Evolutionary conservation across 2,113 vertebrate genomes (phyloP).

Genomic region (Todiramphus chloris): DNA sequence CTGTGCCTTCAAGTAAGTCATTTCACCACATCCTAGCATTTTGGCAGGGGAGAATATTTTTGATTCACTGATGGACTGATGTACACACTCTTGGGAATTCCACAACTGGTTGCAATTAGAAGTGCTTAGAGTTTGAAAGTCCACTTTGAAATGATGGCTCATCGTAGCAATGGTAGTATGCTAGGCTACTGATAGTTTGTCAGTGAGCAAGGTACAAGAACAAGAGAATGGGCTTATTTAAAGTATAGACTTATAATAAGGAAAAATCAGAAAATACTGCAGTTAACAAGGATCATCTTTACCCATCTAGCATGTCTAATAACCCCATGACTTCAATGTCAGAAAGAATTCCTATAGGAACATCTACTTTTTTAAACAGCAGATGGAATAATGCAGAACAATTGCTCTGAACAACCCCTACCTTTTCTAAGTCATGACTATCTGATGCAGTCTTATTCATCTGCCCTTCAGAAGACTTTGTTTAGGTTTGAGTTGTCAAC

Average conservation of each 20-base stretch:
- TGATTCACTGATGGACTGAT: neutral
- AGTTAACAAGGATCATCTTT: neutral
- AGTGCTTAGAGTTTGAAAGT: neutral
- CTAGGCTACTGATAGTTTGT: neutral
- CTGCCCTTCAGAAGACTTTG: neutral
- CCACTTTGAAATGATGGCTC: neutral
- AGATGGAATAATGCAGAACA: neutral
- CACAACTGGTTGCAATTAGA: neutral
- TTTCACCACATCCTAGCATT: neutral
- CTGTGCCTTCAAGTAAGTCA: neutral
- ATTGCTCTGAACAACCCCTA: neutral
- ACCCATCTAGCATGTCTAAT: neutral
- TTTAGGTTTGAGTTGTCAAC: neutral
- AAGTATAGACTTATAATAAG: neutral
- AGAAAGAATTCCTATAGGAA: neutral
- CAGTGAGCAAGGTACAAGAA: neutral
- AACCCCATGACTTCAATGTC: neutral
- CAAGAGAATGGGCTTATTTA: neutral
- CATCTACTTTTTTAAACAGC: neutral
- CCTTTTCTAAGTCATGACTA: fast-evolving
- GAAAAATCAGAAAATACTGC: neutral
- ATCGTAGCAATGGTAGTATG: neutral
- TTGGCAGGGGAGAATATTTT: neutral
- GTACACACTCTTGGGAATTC: neutral
- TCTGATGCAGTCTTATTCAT: neutral